These are phyloP conservation scores for Sitophilus oryzae DNA, from an alignment of 1,140 invertebrate genomes.

Conservation along the genomic window DNA sequence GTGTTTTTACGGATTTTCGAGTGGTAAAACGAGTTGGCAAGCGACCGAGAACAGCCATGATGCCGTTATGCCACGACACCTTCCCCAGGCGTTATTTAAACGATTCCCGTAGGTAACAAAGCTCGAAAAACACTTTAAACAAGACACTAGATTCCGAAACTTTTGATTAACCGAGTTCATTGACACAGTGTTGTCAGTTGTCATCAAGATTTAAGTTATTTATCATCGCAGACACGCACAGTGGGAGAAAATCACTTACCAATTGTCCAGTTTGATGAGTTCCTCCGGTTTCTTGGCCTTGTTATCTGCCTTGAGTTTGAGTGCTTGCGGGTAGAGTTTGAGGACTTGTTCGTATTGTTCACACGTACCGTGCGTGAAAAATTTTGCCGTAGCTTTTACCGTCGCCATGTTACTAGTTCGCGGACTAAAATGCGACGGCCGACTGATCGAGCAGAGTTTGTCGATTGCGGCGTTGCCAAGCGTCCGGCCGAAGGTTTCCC, in stretches of 20 bases:
- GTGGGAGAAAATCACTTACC: too few relatives aligned
- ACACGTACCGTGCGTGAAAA: conserved; percentile 81
- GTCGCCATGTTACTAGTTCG: conserved; percentile 58
- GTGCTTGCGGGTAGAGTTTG: conserved; percentile 80
- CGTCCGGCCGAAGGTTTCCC: too few relatives aligned
- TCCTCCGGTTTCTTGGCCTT: conserved; percentile 88
- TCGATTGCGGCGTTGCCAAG: conserved; percentile 14
- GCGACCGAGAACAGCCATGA: conserved; percentile 31
- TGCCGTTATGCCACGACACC: conserved; percentile 29
- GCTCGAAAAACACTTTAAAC: conserved; percentile 30
- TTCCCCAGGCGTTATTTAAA: too few relatives aligned
- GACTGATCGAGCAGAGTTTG: conserved; percentile 16
- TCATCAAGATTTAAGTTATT: conserved; percentile 20
- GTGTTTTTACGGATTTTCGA: too few relatives aligned
- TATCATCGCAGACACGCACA: too few relatives aligned
- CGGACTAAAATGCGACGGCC: conserved; percentile 20
- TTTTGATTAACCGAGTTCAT: conserved; percentile 43
- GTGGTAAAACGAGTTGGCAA: too few relatives aligned
- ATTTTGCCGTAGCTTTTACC: conserved; percentile 80
- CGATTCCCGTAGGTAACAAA: too few relatives aligned
- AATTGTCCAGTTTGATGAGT: conserved; percentile 87
- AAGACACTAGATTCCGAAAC: conserved; percentile 11
- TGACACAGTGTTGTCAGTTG: conserved; percentile 40
- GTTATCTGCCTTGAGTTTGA: conserved; percentile 78
- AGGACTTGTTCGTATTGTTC: conserved; percentile 82